These are phyloP conservation scores for Andricus quercusramuli DNA, from an alignment of 2,888 invertebrate genomes.

Conservation along the genomic window DNA sequence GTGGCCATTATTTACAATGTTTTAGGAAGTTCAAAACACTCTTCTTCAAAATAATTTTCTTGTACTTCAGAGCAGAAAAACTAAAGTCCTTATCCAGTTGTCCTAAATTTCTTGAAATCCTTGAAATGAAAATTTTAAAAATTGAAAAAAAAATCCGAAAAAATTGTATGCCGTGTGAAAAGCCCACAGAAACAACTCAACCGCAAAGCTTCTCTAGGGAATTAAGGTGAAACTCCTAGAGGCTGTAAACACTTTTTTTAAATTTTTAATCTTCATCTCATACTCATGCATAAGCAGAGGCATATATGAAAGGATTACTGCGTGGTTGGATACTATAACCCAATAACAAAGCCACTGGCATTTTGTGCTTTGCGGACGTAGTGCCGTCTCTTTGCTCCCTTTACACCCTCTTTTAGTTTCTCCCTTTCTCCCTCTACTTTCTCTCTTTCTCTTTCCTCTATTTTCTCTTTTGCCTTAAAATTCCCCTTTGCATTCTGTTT, in stretches of 20 bases:
- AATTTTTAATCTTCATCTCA: slow-evolving; percentile 33
- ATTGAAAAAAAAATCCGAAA: too few species aligned
- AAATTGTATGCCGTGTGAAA: neutral
- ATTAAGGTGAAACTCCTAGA: neutral
- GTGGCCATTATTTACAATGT: too few species aligned
- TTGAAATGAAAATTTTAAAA: too few species aligned
- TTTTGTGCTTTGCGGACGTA: slow-evolving; percentile 48
- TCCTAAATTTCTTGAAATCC: too few species aligned
- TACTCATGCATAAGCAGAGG: neutral
- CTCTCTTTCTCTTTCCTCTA: slow-evolving; percentile 47
- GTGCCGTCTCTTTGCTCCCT: slow-evolving; percentile 49
- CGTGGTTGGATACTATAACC: slow-evolving; percentile 47
- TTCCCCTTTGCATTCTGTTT: neutral
- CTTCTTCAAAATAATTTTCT: too few species aligned
- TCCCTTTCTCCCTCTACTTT: slow-evolving; percentile 45
- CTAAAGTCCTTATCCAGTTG: too few species aligned
- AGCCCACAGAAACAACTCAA: neutral
- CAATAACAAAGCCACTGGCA: slow-evolving; percentile 49
- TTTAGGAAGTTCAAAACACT: too few species aligned
- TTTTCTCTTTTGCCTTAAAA: slow-evolving; percentile 44
- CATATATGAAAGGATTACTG: slow-evolving; percentile 51
- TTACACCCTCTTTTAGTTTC: slow-evolving; percentile 50
- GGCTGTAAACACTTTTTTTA: neutral
- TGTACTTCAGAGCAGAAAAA: too few species aligned
- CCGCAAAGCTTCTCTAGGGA: neutral